These are phyloP conservation scores for Theretra japonica DNA, from an alignment of 2,888 invertebrate species.

Conservation along the genomic window DNA sequence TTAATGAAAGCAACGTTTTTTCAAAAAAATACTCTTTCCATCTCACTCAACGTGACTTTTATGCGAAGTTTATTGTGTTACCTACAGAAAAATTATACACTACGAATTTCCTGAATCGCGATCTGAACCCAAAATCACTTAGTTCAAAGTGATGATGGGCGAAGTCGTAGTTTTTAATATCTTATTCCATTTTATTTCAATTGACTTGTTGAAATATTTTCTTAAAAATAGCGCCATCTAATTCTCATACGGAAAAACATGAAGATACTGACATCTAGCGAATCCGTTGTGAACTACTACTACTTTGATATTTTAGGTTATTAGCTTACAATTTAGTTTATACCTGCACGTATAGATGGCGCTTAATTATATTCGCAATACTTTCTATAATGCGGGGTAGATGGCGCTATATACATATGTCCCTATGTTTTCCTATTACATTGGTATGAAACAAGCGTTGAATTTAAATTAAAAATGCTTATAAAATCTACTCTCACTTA, in stretches of 20 bases:
- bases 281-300: not conserved
- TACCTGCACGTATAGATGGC: not conserved
- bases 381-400: not conserved
- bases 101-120: too few relatives aligned
- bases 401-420: not conserved
- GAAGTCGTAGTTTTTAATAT: too few relatives aligned
- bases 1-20: not conserved
- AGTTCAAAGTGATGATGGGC: too few relatives aligned
- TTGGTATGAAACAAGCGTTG: too few relatives aligned
- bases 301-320: not conserved
- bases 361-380: not conserved
- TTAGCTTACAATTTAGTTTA: not conserved
- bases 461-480: too few relatives aligned
- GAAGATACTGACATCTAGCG: not conserved
- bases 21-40: too few relatives aligned
- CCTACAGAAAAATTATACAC: not conserved
- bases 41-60: not conserved
- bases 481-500: too few relatives aligned
- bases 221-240: not conserved
- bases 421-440: not conserved
- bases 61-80: not conserved
- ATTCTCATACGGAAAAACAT: not conserved
- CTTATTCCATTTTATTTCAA: too few relatives aligned
- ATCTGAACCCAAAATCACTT: too few relatives aligned
- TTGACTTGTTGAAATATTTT: too few relatives aligned